Base-by-base conservation (phyloP, 2,888 invertebrate genomes). In the Imbricaverruca yamaguchii region DNA sequence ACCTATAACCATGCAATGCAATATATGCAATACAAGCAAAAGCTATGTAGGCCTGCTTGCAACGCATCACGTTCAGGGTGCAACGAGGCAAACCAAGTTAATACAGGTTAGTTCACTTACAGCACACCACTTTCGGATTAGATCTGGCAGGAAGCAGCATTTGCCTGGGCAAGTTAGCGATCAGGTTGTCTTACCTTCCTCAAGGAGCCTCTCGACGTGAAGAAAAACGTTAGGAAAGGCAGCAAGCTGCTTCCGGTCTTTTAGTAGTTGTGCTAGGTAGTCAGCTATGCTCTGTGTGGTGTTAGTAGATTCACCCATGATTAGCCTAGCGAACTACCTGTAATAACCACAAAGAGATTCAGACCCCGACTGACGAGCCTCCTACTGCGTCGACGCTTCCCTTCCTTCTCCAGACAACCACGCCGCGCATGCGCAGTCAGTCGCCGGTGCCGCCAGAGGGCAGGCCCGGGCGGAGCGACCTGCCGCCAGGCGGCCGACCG, bases 191-290 rank as follows among this genome's bases (percentile, higher is more conserved):
- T 90, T 92, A 98, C 98, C 98, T 94, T 99, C 98, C 89, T 99
- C 98, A 88, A 98, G 91, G 87, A 99, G 93, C 89, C 98, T 93
- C 90, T 99, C 98, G 89, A 98, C 93, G 91, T 99, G 98, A 90
- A 96, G 93, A 91, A 99, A 99, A 89, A 98, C 96, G 92, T 97
- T 98, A 86, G 98, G 98, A 91, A 99, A 97, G 88, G 98, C 98
- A 87, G 97, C 96, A 89, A 99, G 92, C 91, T 98, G 98, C 91
- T 98, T 98, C 91, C 98, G 96, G 92, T 99, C 99, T 92, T 98
- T 99, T 89, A 99, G 92, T 91, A 99, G 92, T 91, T 99, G 98
- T 89, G 98, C 97, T 91, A 99, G 92, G 91, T 99, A 99, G 91
- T 98, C 98, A 90, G 98, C 97, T 91, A 96, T 95, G 91, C 95